These are phyloP conservation scores for Ethmia dodecea DNA, from an alignment of 2,888 invertebrate species.

Conservation along the genomic window DNA sequence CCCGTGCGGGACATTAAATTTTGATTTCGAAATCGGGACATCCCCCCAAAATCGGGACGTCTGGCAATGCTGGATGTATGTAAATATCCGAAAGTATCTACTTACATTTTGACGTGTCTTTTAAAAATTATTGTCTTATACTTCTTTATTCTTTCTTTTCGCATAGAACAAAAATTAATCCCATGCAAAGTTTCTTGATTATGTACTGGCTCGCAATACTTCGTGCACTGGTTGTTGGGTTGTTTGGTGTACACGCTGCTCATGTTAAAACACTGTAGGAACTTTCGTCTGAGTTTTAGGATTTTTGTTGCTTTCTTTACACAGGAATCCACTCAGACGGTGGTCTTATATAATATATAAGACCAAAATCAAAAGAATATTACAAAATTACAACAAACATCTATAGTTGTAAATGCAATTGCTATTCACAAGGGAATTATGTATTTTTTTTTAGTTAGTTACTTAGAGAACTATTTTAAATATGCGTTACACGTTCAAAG, in stretches of 20 bases:
- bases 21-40: no score
- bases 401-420: no score
- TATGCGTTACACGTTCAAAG: no score
- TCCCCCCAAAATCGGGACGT: no score
- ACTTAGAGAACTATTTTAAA: no score
- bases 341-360: conserved; percentile 46
- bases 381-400: no score
- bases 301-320: conserved; percentile 8
- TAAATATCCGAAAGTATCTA: no score
- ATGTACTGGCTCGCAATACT: conserved; percentile 33
- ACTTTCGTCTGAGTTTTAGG: conserved; percentile 12
- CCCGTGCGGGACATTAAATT: no score
- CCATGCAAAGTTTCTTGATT: conserved; percentile 40
- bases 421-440: no score
- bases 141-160: conserved; percentile 60
- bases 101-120: conserved; percentile 65
- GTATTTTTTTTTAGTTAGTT: no score
- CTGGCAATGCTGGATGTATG: no score
- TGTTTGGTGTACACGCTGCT: conserved; percentile 45
- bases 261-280: conserved; percentile 45
- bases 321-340: conserved; percentile 21
- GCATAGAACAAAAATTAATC: conserved; percentile 43
- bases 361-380: conserved; percentile 35
- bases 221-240: conserved; percentile 36
- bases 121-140: conserved; percentile 48